These are phyloP conservation scores for Aptenodytes forsteri DNA, from an alignment of 2,113 vertebrate genomes.

Conservation along the genomic window DNA sequence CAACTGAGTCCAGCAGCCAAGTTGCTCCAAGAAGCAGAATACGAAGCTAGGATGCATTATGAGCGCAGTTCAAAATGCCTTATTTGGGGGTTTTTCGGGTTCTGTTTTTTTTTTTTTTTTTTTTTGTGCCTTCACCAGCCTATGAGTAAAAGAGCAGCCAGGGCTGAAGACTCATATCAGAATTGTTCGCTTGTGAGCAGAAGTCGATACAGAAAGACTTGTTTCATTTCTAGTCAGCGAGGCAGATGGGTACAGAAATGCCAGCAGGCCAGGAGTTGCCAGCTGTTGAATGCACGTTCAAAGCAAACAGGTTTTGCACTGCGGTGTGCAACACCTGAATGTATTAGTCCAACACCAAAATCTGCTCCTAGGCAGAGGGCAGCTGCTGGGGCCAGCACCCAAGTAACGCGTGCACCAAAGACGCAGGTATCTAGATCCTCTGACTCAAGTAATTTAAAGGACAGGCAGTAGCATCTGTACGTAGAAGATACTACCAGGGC, in stretches of 20 bases:
- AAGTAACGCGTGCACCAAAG: accelerated
- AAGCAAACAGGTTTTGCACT: background rate
- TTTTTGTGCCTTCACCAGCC: background rate
- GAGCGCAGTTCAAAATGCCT: background rate
- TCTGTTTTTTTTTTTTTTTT: no score
- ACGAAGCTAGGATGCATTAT: background rate
- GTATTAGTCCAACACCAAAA: background rate
- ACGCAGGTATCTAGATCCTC: background rate
- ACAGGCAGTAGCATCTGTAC: background rate
- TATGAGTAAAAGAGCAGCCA: background rate
- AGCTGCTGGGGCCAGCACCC: background rate
- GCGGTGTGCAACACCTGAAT: background rate
- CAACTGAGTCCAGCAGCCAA: background rate
- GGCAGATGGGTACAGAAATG: background rate
- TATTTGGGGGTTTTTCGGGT: background rate
- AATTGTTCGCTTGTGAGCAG: background rate
- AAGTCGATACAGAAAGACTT: background rate
- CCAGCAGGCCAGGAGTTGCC: background rate
- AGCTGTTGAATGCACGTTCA: background rate
- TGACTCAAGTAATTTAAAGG: background rate
- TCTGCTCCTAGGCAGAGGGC: background rate
- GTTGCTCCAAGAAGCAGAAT: background rate
- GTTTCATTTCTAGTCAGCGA: background rate
- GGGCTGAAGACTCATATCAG: background rate
- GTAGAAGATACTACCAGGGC: background rate